Percentiles rank a stretch among this genome's conserved stretches.
Conservation (phyloP, 1,140 invertebrate genomes). For the Drosophila bipectinata region DNA sequence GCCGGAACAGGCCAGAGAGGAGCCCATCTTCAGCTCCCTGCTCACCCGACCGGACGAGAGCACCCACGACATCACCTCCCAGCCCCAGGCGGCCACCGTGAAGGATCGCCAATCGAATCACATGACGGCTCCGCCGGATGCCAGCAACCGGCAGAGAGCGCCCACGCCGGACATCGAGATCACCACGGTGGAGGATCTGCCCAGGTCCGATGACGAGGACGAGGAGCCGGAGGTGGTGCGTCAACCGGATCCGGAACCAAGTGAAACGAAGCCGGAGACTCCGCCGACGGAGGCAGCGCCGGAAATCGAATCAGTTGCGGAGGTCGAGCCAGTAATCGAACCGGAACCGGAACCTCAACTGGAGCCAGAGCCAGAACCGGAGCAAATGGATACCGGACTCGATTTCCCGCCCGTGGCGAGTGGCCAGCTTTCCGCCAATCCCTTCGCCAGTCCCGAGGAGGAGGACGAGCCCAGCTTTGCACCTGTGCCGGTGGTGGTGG, state of each 20-base stretch:
- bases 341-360: slow-evolving; percentile 38
- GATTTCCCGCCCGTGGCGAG: slow-evolving; percentile 74
- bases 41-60: slow-evolving; percentile 77
- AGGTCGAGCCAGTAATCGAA: slow-evolving; percentile 51
- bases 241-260: slow-evolving; percentile 13
- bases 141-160: slow-evolving; percentile 57
- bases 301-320: slow-evolving; percentile 20
- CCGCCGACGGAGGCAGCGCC: background rate
- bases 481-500: slow-evolving; percentile 48
- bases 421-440: slow-evolving; percentile 83
- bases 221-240: slow-evolving; percentile 35
- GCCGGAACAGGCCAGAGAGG: slow-evolving; percentile 31
- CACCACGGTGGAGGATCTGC: slow-evolving; percentile 79
- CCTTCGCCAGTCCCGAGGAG: slow-evolving; percentile 84
- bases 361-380: slow-evolving; percentile 54
- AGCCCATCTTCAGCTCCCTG: slow-evolving; percentile 73
- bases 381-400: slow-evolving; percentile 80
- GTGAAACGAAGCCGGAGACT: slow-evolving; percentile 7
- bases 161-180: slow-evolving; percentile 83
- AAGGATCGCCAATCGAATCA: slow-evolving; percentile 24
- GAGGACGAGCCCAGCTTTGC: slow-evolving; percentile 64
- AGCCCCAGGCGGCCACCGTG: slow-evolving; percentile 67
- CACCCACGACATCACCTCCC: slow-evolving; percentile 77
- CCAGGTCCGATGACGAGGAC: slow-evolving; percentile 83
- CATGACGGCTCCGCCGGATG: slow-evolving; percentile 54